A percentile compares a stretch with the other conserved stretches of the same genome.
Conservation (phyloP, 2,797 vertebrate species). For the Smutsia temminckii region DNA sequence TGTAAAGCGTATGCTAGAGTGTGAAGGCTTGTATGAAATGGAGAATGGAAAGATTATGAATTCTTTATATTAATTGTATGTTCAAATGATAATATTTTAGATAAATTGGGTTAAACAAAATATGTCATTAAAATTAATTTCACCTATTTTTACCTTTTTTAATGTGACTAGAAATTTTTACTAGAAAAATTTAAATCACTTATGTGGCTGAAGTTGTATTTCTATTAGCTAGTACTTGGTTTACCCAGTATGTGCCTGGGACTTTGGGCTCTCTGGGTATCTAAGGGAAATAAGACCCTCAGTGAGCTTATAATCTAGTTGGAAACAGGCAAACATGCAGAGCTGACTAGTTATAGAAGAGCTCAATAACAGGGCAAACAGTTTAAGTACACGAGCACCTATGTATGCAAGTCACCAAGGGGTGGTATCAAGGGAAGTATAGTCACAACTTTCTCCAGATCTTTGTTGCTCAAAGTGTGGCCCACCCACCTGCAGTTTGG, state of each 20-base stretch:
- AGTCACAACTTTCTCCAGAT: background rate
- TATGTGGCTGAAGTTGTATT: background rate
- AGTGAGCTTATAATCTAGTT: background rate
- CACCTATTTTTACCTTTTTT: background rate
- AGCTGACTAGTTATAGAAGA: background rate
- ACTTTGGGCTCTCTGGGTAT: background rate
- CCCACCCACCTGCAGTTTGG: background rate
- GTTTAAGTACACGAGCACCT: background rate
- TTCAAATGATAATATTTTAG: conserved; percentile 19
- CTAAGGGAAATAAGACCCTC: background rate
- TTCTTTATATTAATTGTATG: background rate
- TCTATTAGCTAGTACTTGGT: background rate
- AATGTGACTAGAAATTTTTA: conserved; percentile 2
- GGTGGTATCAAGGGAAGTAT: background rate
- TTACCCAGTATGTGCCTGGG: background rate
- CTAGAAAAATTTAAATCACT: background rate
- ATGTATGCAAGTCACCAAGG: background rate
- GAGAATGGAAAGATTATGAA: background rate
- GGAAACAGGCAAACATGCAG: background rate
- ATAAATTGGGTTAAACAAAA: background rate
- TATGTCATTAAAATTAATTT: conserved; percentile 31
- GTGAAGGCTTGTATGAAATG: background rate
- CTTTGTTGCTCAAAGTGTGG: background rate
- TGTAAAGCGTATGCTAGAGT: background rate
- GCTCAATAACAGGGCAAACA: background rate